Base-by-base conservation (phyloP, 2,113 vertebrate genomes). In the Pristiophorus japonicus region DNA sequence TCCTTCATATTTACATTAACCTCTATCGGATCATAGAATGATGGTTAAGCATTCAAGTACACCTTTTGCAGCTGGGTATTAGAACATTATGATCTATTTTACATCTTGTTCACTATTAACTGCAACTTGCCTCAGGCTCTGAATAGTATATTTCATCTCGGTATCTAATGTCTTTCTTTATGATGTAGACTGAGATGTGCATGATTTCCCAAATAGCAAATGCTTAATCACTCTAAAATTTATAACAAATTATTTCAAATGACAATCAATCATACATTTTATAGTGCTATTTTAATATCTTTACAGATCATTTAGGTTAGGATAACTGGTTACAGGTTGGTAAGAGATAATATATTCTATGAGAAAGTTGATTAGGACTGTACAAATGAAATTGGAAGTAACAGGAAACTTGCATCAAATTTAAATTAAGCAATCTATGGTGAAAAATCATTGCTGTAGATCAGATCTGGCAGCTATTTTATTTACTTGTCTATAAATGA, bases 311-410 rank as follows among this genome's bases (percentile, higher is more conserved):
- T 97, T 97, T 96, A 97, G 95, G 94, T 96, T 96, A 96, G 97
- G 97, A 97, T 97, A 98, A 97, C 97, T 97, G 96, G 96, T 94
- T 97, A 97, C 97, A 97, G 96, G 96, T 97, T 97, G 95, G 96
- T 95, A 97, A 96, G 96, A 97, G 93, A 97, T 96, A 96, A 96
- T 96, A 92, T 96, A 96, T 97, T 98, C 98, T 97, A 98, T 97
- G 96, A 96, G 78, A 96, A 96, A 97, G 95, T 97, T 98, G 98
- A 98, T 97, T 98, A 97, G 98, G 97, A 96, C 96, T 96, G 97
- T 95, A 97, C 66, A 94, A 70, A 34, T 45, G 42, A 70, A 70
- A 70, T 51, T 27, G 66, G 66, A 94, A 70, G 65, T 34, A 66
- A 70, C 93, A 94, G 93, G 66, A 94, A 94, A 70, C 11, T 94